phyloP scores from a whole-genome alignment of 2,797 vertebrate species.

The Bovichtus diacanthus region DNA sequence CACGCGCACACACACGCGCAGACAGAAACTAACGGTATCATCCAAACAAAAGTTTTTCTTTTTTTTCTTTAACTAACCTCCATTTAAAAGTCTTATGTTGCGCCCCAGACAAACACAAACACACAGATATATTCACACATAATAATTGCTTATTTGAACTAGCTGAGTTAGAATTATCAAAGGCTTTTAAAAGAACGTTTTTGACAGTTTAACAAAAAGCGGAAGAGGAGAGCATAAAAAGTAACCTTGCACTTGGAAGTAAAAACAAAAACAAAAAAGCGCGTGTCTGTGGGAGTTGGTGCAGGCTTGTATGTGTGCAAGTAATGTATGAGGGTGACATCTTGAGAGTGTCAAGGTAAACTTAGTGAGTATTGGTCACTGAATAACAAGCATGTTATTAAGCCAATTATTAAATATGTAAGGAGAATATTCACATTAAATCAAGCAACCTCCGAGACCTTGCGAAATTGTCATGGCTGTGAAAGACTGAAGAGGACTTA shows the following conservation, averaged over 20 bases:
- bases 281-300: constrained; percentile 1
- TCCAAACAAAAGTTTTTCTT: constrained; percentile 37
- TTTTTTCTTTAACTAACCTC: constrained; percentile 22
- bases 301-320: constrained; percentile 9
- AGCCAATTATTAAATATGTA: constrained; percentile 53
- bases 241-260: constrained; percentile 38
- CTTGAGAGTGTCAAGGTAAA: constrained; percentile 60
- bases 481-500: constrained; percentile 34
- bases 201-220: constrained; percentile 55
- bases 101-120: constrained; percentile 30
- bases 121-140: constrained; percentile 32
- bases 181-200: constrained; percentile 47
- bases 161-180: constrained; percentile 49
- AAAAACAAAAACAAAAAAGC: constrained; percentile 50
- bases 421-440: constrained; percentile 49
- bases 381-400: constrained; percentile 59
- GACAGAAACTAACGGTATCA: constrained; percentile 19
- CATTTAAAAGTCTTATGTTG: constrained; percentile 37
- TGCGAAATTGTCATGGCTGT: constrained; percentile 27
- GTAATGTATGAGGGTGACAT: constrained; percentile 30
- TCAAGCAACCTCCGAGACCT: constrained; percentile 32
- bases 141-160: constrained; percentile 58
- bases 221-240: constrained; percentile 31
- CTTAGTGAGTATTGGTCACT: constrained; percentile 46
- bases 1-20: not conserved